phyloP scores from a whole-genome alignment of 2,888 invertebrate genomes.

The Eutolmus rufibarbis region DNA sequence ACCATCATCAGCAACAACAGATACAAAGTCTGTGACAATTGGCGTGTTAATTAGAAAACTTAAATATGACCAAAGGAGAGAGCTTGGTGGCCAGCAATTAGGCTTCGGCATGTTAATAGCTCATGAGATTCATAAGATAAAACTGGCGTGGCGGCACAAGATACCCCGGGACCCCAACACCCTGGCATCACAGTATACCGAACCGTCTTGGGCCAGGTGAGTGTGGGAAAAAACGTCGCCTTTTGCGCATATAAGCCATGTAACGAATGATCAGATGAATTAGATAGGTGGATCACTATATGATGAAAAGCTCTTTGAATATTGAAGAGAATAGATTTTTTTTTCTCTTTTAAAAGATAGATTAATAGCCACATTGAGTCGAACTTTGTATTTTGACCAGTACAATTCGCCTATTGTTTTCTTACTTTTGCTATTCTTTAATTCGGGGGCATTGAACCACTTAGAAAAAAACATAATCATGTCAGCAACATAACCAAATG shows the following conservation, averaged over 20 bases:
- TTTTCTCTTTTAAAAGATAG: background rate
- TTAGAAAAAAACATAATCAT: background rate
- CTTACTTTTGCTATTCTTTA: background rate
- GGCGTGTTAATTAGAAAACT: conserved; percentile 23
- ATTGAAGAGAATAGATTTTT: background rate
- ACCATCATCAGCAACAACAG: background rate
- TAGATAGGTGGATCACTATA: background rate
- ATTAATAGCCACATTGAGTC: background rate
- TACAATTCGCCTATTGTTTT: background rate
- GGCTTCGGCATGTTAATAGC: background rate
- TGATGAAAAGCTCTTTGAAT: background rate
- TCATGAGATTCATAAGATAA: background rate
- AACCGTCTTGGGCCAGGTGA: background rate
- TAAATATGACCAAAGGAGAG: background rate
- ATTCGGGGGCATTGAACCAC: background rate
- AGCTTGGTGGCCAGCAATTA: background rate
- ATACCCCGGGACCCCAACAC: background rate
- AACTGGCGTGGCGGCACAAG: background rate
- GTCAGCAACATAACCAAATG: background rate
- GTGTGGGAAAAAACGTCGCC: background rate
- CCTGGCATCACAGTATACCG: background rate
- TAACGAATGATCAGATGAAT: background rate
- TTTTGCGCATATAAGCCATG: background rate
- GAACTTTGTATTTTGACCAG: background rate
- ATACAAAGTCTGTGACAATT: conserved; percentile 20